Evolutionary conservation across 1,140 invertebrate genomes (phyloP).

Genomic region (Drosophila novamexicana): DNA sequence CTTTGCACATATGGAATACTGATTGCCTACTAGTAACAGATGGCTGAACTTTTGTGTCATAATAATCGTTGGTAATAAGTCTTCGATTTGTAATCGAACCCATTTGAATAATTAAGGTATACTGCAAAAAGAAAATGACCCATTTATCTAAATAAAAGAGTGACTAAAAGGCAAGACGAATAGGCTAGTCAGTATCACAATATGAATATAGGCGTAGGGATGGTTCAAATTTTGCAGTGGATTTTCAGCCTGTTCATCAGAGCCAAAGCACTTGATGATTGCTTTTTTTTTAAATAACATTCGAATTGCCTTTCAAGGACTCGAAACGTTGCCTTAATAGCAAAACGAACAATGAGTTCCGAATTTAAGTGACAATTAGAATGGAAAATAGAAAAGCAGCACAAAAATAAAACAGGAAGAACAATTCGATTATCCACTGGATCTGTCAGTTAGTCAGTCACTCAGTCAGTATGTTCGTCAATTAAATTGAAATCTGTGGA

Average conservation of each 20-base stretch:
- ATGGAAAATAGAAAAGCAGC: conserved; percentile 1
- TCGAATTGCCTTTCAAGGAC: conserved; percentile 8
- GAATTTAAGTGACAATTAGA: conserved; percentile 5
- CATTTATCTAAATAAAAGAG: background rate
- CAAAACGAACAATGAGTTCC: conserved; percentile 25
- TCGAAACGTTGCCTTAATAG: conserved; percentile 16
- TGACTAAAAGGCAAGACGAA: too few relatives aligned
- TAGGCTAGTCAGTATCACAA: too few relatives aligned
- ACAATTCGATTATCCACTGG: conserved; percentile 29
- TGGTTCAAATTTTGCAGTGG: background rate
- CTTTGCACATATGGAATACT: conserved; percentile 3
- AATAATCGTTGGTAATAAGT: conserved; percentile 14
- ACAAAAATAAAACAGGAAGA: conserved; percentile 1
- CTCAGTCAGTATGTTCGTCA: background rate
- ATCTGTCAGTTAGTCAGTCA: background rate
- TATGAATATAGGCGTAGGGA: too few relatives aligned
- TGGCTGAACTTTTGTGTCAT: conserved; percentile 44
- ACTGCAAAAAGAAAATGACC: conserved; percentile 1
- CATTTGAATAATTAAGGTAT: conserved; percentile 55
- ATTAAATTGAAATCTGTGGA: conserved; percentile 23
- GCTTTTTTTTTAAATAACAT: background rate
- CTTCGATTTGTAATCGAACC: conserved; percentile 52
- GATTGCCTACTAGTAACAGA: conserved; percentile 47
- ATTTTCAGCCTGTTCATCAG: background rate
- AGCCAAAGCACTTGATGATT: background rate